These are phyloP conservation scores for Ellobium chinense DNA, from an alignment of 2,888 invertebrate genomes.

Conservation along the genomic window DNA sequence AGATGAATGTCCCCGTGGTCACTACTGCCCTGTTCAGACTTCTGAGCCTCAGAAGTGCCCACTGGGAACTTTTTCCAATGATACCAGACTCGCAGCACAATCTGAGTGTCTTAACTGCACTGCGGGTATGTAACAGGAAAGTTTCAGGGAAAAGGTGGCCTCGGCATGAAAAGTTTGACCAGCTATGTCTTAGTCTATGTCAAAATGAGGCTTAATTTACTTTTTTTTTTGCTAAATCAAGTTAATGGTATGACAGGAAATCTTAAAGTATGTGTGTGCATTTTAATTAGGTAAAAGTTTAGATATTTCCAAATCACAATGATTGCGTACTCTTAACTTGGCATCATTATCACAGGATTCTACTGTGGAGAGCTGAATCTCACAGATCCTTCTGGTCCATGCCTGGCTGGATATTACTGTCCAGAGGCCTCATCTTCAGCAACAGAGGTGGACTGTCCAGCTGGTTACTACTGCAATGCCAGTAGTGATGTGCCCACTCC, in stretches of 20 bases:
- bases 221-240: too few species aligned
- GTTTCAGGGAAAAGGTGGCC: too few species aligned
- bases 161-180: too few species aligned
- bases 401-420: constrained; percentile 74
- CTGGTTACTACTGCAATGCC: constrained; percentile 70
- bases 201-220: too few species aligned
- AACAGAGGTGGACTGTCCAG: constrained; percentile 68
- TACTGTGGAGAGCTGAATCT: constrained; percentile 71
- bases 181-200: too few species aligned
- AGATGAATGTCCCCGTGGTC: constrained; percentile 73
- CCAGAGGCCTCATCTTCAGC: constrained; percentile 63
- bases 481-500: constrained; percentile 62
- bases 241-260: too few species aligned
- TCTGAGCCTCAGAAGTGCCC: constrained; percentile 74
- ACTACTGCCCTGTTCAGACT: constrained; percentile 71
- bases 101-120: constrained; percentile 73
- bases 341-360: constrained; percentile 59
- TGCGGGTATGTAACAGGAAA: constrained; percentile 68
- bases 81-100: constrained; percentile 59
- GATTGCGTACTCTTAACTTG: too few species aligned
- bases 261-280: too few species aligned
- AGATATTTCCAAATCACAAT: too few species aligned
- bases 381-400: constrained; percentile 67
- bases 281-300: too few species aligned
- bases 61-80: constrained; percentile 69